These are phyloP conservation scores for Pterois miles DNA, from an alignment of 2,797 vertebrate genomes.

Conservation along the genomic window DNA sequence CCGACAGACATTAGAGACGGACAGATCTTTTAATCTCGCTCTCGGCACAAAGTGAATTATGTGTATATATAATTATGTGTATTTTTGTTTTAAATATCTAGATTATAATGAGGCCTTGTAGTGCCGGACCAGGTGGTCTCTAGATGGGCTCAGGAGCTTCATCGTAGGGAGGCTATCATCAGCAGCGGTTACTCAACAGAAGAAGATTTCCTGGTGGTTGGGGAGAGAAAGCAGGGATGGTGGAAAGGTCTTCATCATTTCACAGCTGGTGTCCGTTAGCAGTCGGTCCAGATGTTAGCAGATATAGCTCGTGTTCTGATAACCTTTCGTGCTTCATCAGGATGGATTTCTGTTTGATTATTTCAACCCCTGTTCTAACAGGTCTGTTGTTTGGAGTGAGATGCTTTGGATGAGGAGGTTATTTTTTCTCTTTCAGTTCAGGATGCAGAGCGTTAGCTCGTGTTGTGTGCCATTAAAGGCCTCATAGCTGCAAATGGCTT, in stretches of 20 bases:
- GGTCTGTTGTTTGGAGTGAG: neutral
- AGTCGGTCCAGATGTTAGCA: neutral
- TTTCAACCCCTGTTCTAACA: neutral
- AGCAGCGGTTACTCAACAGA: neutral
- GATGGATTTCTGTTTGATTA: neutral
- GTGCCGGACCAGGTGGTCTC: neutral
- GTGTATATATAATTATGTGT: no score
- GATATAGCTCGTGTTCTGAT: neutral
- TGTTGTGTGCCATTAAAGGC: neutral
- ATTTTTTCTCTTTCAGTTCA: conserved; percentile 1
- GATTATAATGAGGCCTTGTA: neutral
- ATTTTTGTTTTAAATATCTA: neutral
- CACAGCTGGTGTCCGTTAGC: neutral
- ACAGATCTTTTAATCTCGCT: neutral
- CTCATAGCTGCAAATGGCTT: neutral
- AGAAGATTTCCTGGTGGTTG: neutral
- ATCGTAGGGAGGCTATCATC: neutral
- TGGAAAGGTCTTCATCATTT: neutral
- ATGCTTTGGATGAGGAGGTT: neutral
- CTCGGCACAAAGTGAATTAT: neutral
- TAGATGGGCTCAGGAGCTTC: neutral
- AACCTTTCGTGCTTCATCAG: neutral
- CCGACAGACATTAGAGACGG: neutral
- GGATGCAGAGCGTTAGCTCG: neutral
- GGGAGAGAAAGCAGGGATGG: neutral